Evolutionary conservation across 1,140 invertebrate species (phyloP).

Genomic region (Liolophura sinensis): DNA sequence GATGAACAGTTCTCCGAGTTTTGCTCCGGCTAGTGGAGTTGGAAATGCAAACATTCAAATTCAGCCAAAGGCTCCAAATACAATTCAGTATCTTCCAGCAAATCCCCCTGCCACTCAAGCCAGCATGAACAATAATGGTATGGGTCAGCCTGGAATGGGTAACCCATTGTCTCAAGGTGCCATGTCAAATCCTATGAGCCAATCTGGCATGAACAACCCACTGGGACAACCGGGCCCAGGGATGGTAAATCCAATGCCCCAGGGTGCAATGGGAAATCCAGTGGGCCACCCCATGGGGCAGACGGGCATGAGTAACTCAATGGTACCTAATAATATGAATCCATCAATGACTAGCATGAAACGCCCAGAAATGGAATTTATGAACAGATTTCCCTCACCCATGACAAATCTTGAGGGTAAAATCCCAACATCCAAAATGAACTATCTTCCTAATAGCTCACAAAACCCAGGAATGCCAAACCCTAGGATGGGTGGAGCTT

Average conservation of each 20-base stretch:
- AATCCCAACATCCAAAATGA: constrained; percentile 72
- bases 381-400: constrained; percentile 76
- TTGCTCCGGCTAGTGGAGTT: constrained; percentile 30
- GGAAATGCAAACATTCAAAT: constrained; percentile 67
- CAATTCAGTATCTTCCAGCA: constrained; percentile 95
- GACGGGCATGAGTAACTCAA: background rate
- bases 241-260: constrained; percentile 1
- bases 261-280: background rate
- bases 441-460: constrained; percentile 70
- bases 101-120: constrained; percentile 46
- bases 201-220: constrained; percentile 6
- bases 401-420: constrained; percentile 68
- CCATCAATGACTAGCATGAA: constrained; percentile 59
- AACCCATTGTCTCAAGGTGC: constrained; percentile 52
- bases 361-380: constrained; percentile 88
- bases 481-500: constrained; percentile 11
- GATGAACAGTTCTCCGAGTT: constrained; percentile 18
- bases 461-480: constrained; percentile 19
- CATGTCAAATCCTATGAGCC: constrained; percentile 68
- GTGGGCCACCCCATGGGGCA: constrained; percentile 3
- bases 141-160: constrained; percentile 41
- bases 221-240: constrained; percentile 2
- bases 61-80: constrained; percentile 94
- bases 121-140: constrained; percentile 24
- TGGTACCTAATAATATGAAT: constrained; percentile 6